Conservation (phyloP, 1,140 invertebrate species). For the Pentalonia nigronervosa region DNA sequence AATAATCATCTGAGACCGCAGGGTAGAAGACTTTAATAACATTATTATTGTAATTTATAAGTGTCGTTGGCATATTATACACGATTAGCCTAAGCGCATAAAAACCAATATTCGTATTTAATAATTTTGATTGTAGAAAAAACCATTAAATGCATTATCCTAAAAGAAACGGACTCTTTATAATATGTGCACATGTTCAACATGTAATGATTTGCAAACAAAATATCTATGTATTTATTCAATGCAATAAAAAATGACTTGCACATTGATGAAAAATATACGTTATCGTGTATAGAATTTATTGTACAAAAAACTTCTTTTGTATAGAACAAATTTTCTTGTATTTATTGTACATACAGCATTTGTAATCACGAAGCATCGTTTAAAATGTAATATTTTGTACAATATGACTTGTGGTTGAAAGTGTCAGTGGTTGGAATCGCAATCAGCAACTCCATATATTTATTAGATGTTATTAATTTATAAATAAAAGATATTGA, state of each 20-base stretch:
- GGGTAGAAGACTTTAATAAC: background rate
- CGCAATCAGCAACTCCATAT: no score
- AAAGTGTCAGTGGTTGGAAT: background rate
- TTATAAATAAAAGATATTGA: background rate
- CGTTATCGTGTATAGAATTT: background rate
- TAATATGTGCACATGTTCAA: background rate
- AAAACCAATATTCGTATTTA: constrained; percentile 1
- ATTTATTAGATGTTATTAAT: background rate
- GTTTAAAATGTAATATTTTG: no score
- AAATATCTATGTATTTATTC: background rate
- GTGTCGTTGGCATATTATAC: background rate
- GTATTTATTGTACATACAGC: background rate
- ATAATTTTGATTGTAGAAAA: background rate
- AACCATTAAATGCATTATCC: background rate
- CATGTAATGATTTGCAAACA: background rate
- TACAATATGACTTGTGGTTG: background rate
- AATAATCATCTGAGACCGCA: background rate
- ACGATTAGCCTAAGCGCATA: background rate
- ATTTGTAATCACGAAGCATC: no score
- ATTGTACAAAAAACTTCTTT: background rate
- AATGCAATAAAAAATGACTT: constrained; percentile 8
- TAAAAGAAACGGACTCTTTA: background rate
- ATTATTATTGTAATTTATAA: background rate
- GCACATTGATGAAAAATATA: background rate
- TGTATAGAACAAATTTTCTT: background rate